These are phyloP conservation scores for Barypeithes pellucidus DNA, from an alignment of 2,888 invertebrate species.

Conservation along the genomic window DNA sequence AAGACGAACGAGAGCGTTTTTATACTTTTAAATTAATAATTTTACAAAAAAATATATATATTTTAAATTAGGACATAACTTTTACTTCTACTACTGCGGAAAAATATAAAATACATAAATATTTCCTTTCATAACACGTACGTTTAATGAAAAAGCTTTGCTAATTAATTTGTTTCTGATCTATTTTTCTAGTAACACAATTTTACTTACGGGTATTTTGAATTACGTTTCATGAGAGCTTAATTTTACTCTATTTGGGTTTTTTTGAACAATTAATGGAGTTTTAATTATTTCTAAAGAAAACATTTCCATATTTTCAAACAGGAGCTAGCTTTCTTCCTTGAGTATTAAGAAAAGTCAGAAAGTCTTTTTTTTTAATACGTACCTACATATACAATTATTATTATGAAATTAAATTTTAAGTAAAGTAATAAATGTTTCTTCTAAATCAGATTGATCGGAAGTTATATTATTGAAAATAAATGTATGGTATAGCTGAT, in stretches of 20 bases:
- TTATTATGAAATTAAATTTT: too few relatives aligned
- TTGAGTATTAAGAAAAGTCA: too few relatives aligned
- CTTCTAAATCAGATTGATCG: too few relatives aligned
- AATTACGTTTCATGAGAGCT: conserved; percentile 6
- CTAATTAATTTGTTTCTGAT: conserved; percentile 1
- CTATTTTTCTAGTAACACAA: neutral
- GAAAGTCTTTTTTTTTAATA: too few relatives aligned
- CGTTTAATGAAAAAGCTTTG: neutral
- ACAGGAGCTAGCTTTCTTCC: too few relatives aligned
- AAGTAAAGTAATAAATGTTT: too few relatives aligned
- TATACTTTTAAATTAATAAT: too few relatives aligned
- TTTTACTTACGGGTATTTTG: neutral
- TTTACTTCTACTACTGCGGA: too few relatives aligned
- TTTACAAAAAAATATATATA: neutral
- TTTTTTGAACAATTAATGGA: neutral
- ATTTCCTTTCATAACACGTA: neutral
- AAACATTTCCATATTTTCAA: neutral
- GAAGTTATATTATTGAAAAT: too few relatives aligned
- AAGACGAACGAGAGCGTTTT: too few relatives aligned
- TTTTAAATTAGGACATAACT: neutral
- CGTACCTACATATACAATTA: too few relatives aligned
- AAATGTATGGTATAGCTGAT: too few relatives aligned
- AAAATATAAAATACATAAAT: neutral
- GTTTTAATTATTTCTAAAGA: neutral
- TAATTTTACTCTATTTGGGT: conserved; percentile 5